phyloP scores from a whole-genome alignment of 2,113 vertebrate genomes.

The Sapajus apella region DNA sequence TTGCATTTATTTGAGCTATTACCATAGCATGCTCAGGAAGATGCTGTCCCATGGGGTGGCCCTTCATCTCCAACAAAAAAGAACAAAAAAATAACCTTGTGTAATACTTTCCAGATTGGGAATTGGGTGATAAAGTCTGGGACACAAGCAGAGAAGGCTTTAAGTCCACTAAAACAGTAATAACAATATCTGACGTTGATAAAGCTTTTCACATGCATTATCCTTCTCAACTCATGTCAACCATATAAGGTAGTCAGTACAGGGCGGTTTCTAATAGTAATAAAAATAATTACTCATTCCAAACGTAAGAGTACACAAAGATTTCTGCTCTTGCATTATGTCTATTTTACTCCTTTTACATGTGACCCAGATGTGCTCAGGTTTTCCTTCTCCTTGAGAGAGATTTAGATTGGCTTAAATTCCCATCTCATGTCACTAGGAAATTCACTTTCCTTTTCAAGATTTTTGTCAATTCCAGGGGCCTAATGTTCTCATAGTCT shows the following conservation, averaged over 20 bases:
- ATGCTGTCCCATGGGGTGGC: background rate
- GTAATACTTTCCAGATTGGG: background rate
- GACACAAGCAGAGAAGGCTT: background rate
- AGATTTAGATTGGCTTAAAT: background rate
- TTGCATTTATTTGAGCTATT: background rate
- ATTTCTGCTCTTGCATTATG: background rate
- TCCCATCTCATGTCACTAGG: background rate
- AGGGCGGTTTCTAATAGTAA: background rate
- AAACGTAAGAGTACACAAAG: background rate
- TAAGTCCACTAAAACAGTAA: background rate
- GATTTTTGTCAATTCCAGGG: background rate
- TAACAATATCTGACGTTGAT: background rate
- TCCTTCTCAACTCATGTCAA: background rate
- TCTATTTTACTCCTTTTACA: background rate
- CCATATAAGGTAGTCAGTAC: background rate
- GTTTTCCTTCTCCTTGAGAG: slow-evolving; percentile 24
- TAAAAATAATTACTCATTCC: background rate
- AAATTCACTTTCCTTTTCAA: background rate
- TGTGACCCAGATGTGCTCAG: background rate
- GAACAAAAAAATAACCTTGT: background rate
- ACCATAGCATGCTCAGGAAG: background rate
- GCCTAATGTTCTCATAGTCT: background rate
- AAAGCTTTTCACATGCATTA: background rate
- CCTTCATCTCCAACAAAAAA: background rate
- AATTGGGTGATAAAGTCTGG: background rate